Percentiles rank a stretch among this genome's conserved stretches.
phyloP scores from a whole-genome alignment of 2,888 invertebrate genomes.

The Drosophila siamana region DNA sequence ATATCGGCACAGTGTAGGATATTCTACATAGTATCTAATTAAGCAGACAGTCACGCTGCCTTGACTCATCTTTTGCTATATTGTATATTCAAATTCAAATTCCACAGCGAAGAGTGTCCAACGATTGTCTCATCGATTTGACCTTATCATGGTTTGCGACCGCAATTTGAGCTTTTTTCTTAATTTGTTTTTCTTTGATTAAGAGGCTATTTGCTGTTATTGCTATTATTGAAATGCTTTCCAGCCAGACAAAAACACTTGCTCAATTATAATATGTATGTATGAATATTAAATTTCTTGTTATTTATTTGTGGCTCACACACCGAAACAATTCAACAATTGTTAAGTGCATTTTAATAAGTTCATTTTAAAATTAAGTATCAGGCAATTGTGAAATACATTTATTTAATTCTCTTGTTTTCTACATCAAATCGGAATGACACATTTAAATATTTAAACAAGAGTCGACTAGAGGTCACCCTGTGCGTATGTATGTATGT shows the following conservation, averaged over 20 bases:
- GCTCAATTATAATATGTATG: conserved; percentile 4
- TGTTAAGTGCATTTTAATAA: conserved; percentile 34
- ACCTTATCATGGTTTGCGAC: conserved; percentile 21
- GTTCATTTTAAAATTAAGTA: conserved; percentile 3
- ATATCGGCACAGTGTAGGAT: background rate
- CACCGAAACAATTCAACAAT: conserved; percentile 16
- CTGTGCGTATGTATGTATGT: background rate
- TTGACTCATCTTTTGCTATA: conserved; percentile 8
- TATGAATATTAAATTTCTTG: conserved; percentile 1
- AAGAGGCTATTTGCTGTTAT: conserved; percentile 31
- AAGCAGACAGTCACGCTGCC: background rate
- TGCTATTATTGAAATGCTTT: conserved; percentile 44
- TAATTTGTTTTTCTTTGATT: conserved; percentile 47
- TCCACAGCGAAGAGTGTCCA: conserved; percentile 10
- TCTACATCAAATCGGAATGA: conserved; percentile 37
- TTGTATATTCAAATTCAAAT: background rate
- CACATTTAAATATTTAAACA: conserved; percentile 28
- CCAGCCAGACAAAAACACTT: conserved; percentile 32
- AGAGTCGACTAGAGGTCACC: background rate
- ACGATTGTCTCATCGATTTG: conserved; percentile 37
- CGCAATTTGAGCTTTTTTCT: conserved; percentile 18
- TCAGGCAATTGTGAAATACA: conserved; percentile 12
- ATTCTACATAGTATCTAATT: background rate
- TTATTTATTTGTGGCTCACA: background rate
- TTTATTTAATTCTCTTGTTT: conserved; percentile 9